These are phyloP conservation scores for Drosophila neotestacea DNA, from an alignment of 2,888 invertebrate species.

Conservation along the genomic window DNA sequence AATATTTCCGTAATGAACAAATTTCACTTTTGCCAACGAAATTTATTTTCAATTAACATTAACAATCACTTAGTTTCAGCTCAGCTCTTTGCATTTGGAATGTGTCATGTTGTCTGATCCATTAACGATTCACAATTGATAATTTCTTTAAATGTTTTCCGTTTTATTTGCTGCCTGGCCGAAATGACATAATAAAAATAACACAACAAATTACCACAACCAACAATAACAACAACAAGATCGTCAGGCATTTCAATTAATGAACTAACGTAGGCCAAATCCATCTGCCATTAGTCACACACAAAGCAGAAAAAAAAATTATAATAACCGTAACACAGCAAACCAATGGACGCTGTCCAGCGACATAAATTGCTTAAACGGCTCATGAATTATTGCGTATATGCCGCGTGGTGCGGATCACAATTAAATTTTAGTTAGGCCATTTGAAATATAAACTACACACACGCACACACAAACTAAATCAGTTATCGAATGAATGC, in stretches of 20 bases:
- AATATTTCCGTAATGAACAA: too few species aligned
- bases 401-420: slow-evolving; percentile 63
- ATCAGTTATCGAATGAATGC: slow-evolving; percentile 66
- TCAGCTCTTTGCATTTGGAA: slow-evolving; percentile 6
- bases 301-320: slow-evolving; percentile 16
- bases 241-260: slow-evolving; percentile 67
- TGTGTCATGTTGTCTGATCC: slow-evolving; percentile 16
- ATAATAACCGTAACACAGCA: slow-evolving; percentile 44
- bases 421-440: slow-evolving; percentile 70
- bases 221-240: slow-evolving; percentile 38
- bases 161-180: slow-evolving; percentile 53
- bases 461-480: slow-evolving; percentile 35
- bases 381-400: slow-evolving; percentile 79
- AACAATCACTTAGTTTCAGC: slow-evolving; percentile 21
- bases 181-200: slow-evolving; percentile 73
- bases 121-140: slow-evolving; percentile 39
- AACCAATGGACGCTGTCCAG: slow-evolving; percentile 43
- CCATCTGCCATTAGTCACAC: slow-evolving; percentile 72
- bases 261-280: slow-evolving; percentile 67
- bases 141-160: slow-evolving; percentile 46
- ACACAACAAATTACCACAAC: slow-evolving; percentile 52
- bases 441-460: slow-evolving; percentile 43
- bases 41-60: too few species aligned
- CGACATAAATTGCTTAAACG: slow-evolving; percentile 72
- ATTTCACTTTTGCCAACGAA: too few species aligned